phyloP scores from a whole-genome alignment of 1,140 invertebrate species.

The Scaptodrosophila lebanonensis region DNA sequence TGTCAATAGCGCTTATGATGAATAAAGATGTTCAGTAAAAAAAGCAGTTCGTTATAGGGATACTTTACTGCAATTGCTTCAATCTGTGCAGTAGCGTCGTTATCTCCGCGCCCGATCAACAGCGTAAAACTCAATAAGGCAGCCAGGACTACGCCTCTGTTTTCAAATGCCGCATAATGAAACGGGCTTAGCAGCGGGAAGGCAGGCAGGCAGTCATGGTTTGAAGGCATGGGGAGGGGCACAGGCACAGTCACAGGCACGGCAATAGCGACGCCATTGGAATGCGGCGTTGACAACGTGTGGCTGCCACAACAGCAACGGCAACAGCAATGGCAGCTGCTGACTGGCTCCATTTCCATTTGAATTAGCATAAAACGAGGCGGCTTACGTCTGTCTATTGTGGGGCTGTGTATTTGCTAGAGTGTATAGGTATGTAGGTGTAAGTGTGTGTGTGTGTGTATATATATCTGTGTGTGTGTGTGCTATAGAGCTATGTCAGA shows the following conservation, averaged over 20 bases:
- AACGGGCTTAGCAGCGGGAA: slow-evolving; percentile 24
- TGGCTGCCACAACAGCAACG: slow-evolving; percentile 1
- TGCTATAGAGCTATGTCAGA: slow-evolving; percentile 28
- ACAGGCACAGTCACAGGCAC: too few relatives aligned
- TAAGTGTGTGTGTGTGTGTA: slow-evolving; percentile 4
- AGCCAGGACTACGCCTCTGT: slow-evolving; percentile 10
- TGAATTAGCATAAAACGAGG: slow-evolving; percentile 74
- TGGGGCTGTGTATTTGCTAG: slow-evolving; percentile 11
- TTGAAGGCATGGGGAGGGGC: too few relatives aligned
- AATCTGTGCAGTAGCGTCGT: slow-evolving; percentile 50
- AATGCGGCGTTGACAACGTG: slow-evolving; percentile 46
- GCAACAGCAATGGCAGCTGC: slow-evolving; percentile 54
- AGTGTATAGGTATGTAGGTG: neutral
- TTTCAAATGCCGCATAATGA: slow-evolving; percentile 51
- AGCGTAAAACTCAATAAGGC: slow-evolving; percentile 10
- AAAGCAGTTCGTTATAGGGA: too few relatives aligned
- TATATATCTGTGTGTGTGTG: slow-evolving; percentile 22
- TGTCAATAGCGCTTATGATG: too few relatives aligned
- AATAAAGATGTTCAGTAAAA: too few relatives aligned
- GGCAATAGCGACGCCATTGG: neutral
- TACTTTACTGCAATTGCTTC: too few relatives aligned
- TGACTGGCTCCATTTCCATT: slow-evolving; percentile 73
- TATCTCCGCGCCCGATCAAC: slow-evolving; percentile 64
- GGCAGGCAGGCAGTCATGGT: too few relatives aligned
- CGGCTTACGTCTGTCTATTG: slow-evolving; percentile 72